phyloP scores from a whole-genome alignment of 2,113 vertebrate genomes.

The Oceanodroma tethys region DNA sequence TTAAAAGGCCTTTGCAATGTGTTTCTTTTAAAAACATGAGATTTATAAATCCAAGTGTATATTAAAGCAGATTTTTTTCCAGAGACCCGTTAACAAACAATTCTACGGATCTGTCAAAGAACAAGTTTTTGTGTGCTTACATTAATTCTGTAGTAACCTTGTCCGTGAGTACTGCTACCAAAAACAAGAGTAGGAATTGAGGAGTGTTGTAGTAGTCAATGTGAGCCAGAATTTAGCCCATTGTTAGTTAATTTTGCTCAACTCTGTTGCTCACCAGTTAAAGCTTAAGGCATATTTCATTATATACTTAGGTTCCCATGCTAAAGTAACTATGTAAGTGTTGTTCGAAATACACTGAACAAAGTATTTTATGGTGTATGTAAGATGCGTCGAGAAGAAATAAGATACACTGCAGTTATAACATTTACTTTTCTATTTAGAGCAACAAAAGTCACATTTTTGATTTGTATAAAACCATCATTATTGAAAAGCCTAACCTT shows the following conservation, averaged over 20 bases:
- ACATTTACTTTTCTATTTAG: not conserved
- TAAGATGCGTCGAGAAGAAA: not conserved
- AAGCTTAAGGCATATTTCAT: conserved; percentile 7
- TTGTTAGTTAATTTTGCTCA: not conserved
- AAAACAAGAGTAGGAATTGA: not conserved
- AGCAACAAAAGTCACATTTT: not conserved
- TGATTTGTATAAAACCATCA: not conserved
- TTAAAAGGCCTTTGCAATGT: not conserved
- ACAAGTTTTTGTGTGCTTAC: not conserved
- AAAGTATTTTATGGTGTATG: not conserved
- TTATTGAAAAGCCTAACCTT: not conserved
- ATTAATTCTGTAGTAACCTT: not conserved
- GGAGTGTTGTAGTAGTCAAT: not conserved
- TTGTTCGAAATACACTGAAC: not conserved
- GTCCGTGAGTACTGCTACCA: not conserved
- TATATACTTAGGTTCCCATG: not conserved
- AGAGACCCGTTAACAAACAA: not conserved
- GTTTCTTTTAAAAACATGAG: not conserved
- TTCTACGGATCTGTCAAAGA: not conserved
- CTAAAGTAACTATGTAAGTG: not conserved
- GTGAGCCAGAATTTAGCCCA: not conserved
- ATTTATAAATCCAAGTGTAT: not conserved
- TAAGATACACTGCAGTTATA: not conserved
- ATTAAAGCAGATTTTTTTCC: not conserved
- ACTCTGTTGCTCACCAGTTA: not conserved